Conservation (phyloP, 2,888 invertebrate genomes). For the Sepioteuthis lessoniana region DNA sequence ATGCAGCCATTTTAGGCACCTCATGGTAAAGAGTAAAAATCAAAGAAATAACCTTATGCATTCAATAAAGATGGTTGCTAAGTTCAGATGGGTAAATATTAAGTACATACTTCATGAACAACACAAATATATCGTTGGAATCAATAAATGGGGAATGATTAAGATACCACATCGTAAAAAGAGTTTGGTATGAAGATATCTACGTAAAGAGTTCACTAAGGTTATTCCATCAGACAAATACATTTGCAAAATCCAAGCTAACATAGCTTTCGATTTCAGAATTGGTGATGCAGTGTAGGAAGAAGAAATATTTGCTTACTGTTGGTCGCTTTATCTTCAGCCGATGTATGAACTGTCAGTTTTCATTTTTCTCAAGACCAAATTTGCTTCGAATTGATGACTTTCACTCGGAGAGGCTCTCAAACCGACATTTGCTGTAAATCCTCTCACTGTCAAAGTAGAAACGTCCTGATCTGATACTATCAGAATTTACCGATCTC, state of each 20-base stretch:
- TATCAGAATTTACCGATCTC: background rate
- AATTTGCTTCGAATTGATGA: background rate
- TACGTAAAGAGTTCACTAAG: background rate
- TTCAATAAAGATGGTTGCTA: too few species aligned
- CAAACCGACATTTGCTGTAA: background rate
- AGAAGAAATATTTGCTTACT: background rate
- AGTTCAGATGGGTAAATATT: too few species aligned
- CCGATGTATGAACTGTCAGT: background rate
- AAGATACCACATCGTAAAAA: background rate
- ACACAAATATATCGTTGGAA: too few species aligned
- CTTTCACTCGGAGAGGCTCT: background rate
- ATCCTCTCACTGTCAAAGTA: background rate
- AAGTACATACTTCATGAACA: too few species aligned
- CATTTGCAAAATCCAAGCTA: background rate
- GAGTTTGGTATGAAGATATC: background rate
- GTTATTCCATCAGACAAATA: background rate
- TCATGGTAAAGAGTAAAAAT: too few species aligned
- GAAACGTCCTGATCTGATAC: background rate
- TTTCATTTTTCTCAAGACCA: background rate
- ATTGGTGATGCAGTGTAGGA: background rate
- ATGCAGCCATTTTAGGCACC: too few species aligned
- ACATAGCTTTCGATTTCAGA: background rate
- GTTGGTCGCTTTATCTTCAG: background rate
- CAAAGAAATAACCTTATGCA: too few species aligned
- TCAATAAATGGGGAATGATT: background rate